Evolutionary conservation across 2,888 invertebrate genomes (phyloP), one percentile per base, ranked within the genome.

Genomic region (Smittia sp.): DNA sequence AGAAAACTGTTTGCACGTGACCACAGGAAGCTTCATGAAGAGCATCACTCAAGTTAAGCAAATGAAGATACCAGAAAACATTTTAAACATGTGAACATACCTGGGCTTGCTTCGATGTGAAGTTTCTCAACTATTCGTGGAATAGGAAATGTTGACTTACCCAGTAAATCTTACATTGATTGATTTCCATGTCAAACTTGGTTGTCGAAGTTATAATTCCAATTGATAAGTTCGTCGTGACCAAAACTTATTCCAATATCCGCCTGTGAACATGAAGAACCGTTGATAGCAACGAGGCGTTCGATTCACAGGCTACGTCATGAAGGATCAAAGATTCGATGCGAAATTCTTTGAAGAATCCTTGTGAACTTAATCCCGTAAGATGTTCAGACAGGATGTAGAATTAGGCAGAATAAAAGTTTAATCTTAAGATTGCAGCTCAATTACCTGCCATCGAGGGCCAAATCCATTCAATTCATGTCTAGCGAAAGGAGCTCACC

Each of bases 401-500:
- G 52, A 52, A 52, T 52, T 69, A 70, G 52, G 27, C 9, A 54
- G 54, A 24, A 13, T n/a, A 41, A 41, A 69, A 69, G n/a, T 3
- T 46, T 46, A 46, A 46, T 46, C 46, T 46, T 11, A 15, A 46
- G 46, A 46, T 46, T 46, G 46, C 20, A 24, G 69, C 24, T 25
- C 18, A 46, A 70, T 52, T 52, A 70, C 69, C 69, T 70, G 69
- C 69, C 69, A 54, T 54, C 2, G 58, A 58, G 18, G 1, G 3
- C 58, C 2, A 58, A 7, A 58, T 4, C 32, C 3, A 58, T 58
- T 58, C 58, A 4, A 22, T 58, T 58, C 22, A 22, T 22, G 6
- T 58, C 24, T 68, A 25, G 68, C 68, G 24, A 46, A 68, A 68
- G n/a, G 13, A 46, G 27, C 54, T 70, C 54, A 70, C n/a, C n/a